Percentiles rank a stretch among this genome's conserved stretches.
Conservation (phyloP, 2,888 invertebrate genomes). For the Noctua pronuba region DNA sequence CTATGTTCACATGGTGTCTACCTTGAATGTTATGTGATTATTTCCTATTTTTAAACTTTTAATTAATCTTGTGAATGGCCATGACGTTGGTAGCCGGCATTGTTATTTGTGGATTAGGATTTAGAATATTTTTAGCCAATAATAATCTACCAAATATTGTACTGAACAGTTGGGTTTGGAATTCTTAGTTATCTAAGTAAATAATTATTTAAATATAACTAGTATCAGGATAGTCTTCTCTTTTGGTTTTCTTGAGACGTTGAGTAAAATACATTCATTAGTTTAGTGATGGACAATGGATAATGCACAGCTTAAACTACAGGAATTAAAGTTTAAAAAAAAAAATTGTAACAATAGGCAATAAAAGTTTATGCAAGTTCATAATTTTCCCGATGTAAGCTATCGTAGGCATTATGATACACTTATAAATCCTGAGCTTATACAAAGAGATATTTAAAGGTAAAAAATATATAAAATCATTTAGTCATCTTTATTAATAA, state of each 20-base stretch:
- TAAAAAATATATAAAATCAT: too few relatives aligned
- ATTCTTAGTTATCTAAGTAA: background rate
- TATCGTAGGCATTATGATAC: too few relatives aligned
- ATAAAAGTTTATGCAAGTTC: too few relatives aligned
- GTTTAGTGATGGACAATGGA: background rate
- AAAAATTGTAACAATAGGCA: too few relatives aligned
- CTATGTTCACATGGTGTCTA: conserved; percentile 1
- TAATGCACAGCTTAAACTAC: too few relatives aligned
- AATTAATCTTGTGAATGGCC: conserved; percentile 10
- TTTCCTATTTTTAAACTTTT: conserved; percentile 29
- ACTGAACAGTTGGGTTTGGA: background rate
- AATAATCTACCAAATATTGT: background rate
- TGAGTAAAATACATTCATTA: background rate
- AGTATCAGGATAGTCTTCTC: background rate
- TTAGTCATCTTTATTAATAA: too few relatives aligned
- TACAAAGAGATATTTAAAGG: too few relatives aligned
- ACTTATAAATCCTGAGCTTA: too few relatives aligned
- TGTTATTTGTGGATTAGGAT: background rate
- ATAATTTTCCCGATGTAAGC: too few relatives aligned
- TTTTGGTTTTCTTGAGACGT: background rate
- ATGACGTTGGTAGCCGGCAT: conserved; percentile 20
- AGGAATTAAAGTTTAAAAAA: background rate
- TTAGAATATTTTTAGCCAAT: background rate
- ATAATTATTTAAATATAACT: background rate
- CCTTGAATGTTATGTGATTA: conserved; percentile 15